These are phyloP conservation scores for Automeris io DNA, from an alignment of 2,888 invertebrate genomes.

Conservation along the genomic window DNA sequence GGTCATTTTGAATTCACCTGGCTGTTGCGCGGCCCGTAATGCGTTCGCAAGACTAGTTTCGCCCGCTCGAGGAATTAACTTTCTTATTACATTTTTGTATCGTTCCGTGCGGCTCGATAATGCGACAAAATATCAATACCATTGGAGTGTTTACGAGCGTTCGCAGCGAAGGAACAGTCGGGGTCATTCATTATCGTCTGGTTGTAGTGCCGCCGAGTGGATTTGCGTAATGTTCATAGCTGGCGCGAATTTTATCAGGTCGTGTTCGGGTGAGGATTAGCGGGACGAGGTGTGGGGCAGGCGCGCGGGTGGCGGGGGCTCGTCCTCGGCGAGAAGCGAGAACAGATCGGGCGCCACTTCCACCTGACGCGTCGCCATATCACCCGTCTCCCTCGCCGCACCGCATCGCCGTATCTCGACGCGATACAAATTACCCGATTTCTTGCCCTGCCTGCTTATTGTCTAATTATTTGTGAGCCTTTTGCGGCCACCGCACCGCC, in stretches of 20 bases:
- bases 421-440: slow-evolving; percentile 74
- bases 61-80: slow-evolving; percentile 75
- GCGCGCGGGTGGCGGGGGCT: slow-evolving; percentile 48
- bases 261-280: slow-evolving; percentile 71
- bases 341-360: slow-evolving; percentile 65
- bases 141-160: slow-evolving; percentile 49
- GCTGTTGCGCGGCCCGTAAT: slow-evolving; percentile 72
- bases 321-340: slow-evolving; percentile 54
- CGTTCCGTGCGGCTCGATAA: slow-evolving; percentile 47
- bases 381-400: slow-evolving; percentile 63
- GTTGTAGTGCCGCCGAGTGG: slow-evolving; percentile 59
- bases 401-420: slow-evolving; percentile 68
- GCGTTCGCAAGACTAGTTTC: slow-evolving; percentile 74
- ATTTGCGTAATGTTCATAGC: slow-evolving; percentile 74
- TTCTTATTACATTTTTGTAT: slow-evolving; percentile 64
- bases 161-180: slow-evolving; percentile 46
- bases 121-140: slow-evolving; percentile 46
- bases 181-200: slow-evolving; percentile 69
- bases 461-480: slow-evolving; percentile 74
- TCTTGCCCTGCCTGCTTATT: slow-evolving; percentile 72
- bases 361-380: slow-evolving; percentile 76
- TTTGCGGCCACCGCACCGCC: slow-evolving; percentile 53
- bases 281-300: slow-evolving; percentile 47
- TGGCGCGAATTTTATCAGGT: slow-evolving; percentile 77
- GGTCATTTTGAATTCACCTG: slow-evolving; percentile 76